Evolutionary conservation across 2,888 invertebrate species (phyloP).

Genomic region (Sphaerophoria taeniata): DNA sequence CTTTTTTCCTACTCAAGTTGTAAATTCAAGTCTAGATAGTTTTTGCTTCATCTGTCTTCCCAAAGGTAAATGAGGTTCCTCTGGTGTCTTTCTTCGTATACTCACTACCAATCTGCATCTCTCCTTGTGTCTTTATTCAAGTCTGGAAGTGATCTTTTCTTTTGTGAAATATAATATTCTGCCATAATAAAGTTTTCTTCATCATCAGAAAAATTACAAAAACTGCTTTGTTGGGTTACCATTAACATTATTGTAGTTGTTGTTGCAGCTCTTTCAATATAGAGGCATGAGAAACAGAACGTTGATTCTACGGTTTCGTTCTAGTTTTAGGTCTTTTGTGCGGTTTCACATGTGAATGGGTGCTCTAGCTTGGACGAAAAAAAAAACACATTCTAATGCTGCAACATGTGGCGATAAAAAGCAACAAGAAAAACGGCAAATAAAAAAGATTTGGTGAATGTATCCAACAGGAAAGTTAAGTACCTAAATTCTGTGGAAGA

Average conservation of each 20-base stretch:
- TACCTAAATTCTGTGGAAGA: neutral
- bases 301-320: constrained; percentile 70
- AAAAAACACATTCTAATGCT: constrained; percentile 44
- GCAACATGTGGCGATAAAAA: constrained; percentile 35
- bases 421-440: constrained; percentile 1
- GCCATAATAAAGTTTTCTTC: constrained; percentile 73
- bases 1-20: constrained; percentile 50
- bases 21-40: neutral
- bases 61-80: constrained; percentile 12
- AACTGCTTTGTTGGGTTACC: constrained; percentile 47
- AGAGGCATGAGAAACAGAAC: constrained; percentile 55
- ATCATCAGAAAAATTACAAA: constrained; percentile 56
- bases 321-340: constrained; percentile 69
- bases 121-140: neutral
- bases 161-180: constrained; percentile 70
- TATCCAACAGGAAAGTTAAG: constrained; percentile 45
- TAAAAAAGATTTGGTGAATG: constrained; percentile 36
- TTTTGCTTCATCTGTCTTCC: constrained; percentile 24
- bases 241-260: constrained; percentile 1
- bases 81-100: constrained; percentile 1
- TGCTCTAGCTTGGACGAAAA: constrained; percentile 49
- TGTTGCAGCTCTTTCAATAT: constrained; percentile 7
- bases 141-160: constrained; percentile 56
- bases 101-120: constrained; percentile 53
- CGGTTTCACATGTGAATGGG: constrained; percentile 65